Evolutionary conservation across 2,113 vertebrate genomes (phyloP).

Genomic region (Petromus typicus): DNA sequence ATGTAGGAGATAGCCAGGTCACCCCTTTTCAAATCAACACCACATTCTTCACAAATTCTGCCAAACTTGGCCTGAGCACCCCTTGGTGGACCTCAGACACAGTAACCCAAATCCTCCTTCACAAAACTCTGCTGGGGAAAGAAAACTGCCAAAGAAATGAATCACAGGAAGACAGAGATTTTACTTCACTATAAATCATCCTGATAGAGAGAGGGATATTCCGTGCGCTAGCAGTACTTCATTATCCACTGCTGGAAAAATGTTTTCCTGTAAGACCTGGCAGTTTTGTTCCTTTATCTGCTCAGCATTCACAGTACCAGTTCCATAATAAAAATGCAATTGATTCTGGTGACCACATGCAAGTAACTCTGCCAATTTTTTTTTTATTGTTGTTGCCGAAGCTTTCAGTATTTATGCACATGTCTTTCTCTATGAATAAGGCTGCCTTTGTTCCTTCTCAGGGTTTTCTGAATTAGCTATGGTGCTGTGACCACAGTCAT

Average conservation of each 20-base stretch:
- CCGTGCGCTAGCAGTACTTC: slow-evolving; percentile 21
- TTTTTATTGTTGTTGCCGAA: slow-evolving; percentile 38
- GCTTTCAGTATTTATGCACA: slow-evolving; percentile 34
- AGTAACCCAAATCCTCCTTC: not conserved
- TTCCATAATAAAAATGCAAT: slow-evolving; percentile 16
- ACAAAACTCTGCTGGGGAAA: not conserved
- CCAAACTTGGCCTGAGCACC: not conserved
- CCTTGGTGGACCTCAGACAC: not conserved
- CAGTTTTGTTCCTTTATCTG: slow-evolving; percentile 54
- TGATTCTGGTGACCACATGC: slow-evolving; percentile 62
- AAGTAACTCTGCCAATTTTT: slow-evolving; percentile 45
- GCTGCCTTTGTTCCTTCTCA: slow-evolving; percentile 50
- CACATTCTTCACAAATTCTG: not conserved
- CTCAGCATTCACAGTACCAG: slow-evolving; percentile 34
- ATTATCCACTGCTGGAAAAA: not conserved
- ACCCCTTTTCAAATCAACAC: not conserved
- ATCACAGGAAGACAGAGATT: not conserved
- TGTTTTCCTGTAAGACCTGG: slow-evolving; percentile 39
- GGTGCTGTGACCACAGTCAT: slow-evolving; percentile 32
- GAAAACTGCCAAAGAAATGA: not conserved
- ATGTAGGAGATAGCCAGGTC: not conserved
- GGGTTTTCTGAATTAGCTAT: not conserved
- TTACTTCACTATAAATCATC: not conserved
- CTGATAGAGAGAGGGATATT: not conserved
- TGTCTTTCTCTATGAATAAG: slow-evolving; percentile 35